These are phyloP conservation scores for Macroglossus sobrinus DNA, from an alignment of 2,113 vertebrate species.

Conservation along the genomic window DNA sequence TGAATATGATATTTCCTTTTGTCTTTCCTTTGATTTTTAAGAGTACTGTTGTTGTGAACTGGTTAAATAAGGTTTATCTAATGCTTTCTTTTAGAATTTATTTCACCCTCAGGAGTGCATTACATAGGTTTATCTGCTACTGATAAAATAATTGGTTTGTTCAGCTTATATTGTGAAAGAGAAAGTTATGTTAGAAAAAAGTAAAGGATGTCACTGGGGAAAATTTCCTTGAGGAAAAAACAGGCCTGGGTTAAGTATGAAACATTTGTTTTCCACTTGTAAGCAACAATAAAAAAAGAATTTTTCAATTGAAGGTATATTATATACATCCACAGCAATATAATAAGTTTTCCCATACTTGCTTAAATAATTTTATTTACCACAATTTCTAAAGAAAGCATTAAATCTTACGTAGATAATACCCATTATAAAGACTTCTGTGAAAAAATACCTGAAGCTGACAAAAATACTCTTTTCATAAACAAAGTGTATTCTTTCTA, in stretches of 20 bases:
- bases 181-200: neutral
- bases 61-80: neutral
- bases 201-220: neutral
- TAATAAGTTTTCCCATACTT: neutral
- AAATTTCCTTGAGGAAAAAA: neutral
- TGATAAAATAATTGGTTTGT: neutral
- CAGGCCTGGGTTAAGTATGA: neutral
- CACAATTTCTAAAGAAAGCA: neutral
- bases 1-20: neutral
- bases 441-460: neutral
- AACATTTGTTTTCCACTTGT: neutral
- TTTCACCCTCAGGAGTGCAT: neutral
- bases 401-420: neutral
- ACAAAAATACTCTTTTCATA: neutral
- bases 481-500: neutral
- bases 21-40: conserved; percentile 28
- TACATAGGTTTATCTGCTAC: neutral
- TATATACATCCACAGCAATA: neutral
- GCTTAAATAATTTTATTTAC: neutral
- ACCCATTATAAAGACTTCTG: neutral
- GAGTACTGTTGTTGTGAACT: neutral
- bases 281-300: neutral
- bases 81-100: neutral
- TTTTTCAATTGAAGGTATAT: neutral
- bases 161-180: neutral